Percentiles rank a stretch among this genome's conserved stretches.
Conservation (phyloP, 1,140 invertebrate genomes). For the Drosophila subpulchrella region DNA sequence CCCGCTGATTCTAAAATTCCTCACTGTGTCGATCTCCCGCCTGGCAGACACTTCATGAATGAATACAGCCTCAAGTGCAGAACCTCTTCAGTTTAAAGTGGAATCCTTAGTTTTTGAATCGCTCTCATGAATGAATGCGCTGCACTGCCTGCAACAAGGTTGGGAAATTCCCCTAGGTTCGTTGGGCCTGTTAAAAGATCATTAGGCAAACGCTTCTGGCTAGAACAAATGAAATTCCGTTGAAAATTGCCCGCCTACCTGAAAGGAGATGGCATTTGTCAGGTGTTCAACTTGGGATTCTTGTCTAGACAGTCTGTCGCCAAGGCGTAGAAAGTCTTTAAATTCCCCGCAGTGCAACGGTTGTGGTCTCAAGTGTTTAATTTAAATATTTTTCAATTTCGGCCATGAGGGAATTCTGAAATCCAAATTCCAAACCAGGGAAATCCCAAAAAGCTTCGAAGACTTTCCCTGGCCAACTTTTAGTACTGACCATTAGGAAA, state of each 20-base stretch:
- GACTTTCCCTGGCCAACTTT: background rate
- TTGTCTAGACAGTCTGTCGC: conserved; percentile 74
- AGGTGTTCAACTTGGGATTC: conserved; percentile 52
- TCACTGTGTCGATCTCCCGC: conserved; percentile 34
- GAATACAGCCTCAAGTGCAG: conserved; percentile 67
- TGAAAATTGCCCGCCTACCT: conserved; percentile 68
- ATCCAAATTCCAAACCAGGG: background rate
- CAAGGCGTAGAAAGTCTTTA: conserved; percentile 13
- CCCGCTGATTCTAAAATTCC: conserved; percentile 35
- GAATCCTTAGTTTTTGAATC: conserved; percentile 47
- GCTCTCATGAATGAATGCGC: conserved; percentile 63
- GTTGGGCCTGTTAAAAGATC: conserved; percentile 74
- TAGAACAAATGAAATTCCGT: conserved; percentile 58
- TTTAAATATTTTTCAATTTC: conserved; percentile 51
- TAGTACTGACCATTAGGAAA: background rate
- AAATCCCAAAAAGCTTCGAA: conserved; percentile 3
- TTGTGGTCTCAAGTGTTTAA: conserved; percentile 74
- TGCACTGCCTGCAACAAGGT: conserved; percentile 37
- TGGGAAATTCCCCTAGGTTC: conserved; percentile 58
- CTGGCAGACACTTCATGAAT: conserved; percentile 72
- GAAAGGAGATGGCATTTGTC: conserved; percentile 49
- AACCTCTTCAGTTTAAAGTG: conserved; percentile 81
- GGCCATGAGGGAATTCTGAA: background rate
- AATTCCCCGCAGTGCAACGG: conserved; percentile 54
- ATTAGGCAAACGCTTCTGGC: conserved; percentile 61